Evolutionary conservation across 2,888 invertebrate species (phyloP).

Genomic region (Drosophila atripex): DNA sequence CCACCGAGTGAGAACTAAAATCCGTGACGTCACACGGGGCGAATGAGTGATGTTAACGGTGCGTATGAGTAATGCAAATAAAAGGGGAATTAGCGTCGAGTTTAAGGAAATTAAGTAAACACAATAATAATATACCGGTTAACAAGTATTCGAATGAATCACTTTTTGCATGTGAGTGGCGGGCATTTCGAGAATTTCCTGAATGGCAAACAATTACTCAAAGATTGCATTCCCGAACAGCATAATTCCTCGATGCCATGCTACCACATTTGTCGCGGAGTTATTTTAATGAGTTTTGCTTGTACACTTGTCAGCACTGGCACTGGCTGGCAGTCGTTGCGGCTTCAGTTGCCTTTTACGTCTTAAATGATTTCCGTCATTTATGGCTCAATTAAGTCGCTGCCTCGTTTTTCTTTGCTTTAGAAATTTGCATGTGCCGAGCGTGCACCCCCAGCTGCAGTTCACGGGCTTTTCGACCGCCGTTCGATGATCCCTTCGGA

Average conservation of each 20-base stretch:
- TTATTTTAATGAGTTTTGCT: slow-evolving; percentile 53
- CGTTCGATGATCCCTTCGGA: slow-evolving; percentile 29
- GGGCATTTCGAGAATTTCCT: slow-evolving; percentile 30
- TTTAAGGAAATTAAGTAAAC: slow-evolving; percentile 14
- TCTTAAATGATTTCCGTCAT: slow-evolving; percentile 66
- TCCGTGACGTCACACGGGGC: slow-evolving; percentile 26
- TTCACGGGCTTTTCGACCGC: slow-evolving; percentile 14
- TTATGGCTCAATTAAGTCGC: slow-evolving; percentile 72
- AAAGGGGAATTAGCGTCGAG: slow-evolving; percentile 12
- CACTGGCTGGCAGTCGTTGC: slow-evolving; percentile 13
- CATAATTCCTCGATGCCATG: slow-evolving; percentile 28
- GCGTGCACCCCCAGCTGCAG: slow-evolving; percentile 19
- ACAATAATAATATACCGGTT: background rate
- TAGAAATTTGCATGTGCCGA: slow-evolving; percentile 51
- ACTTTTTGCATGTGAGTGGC: slow-evolving; percentile 1
- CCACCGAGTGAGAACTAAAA: slow-evolving; percentile 11
- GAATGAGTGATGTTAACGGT: slow-evolving; percentile 42
- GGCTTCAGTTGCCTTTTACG: slow-evolving; percentile 12
- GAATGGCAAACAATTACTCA: slow-evolving; percentile 15
- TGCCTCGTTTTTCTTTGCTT: slow-evolving; percentile 59
- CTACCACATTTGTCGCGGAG: slow-evolving; percentile 57
- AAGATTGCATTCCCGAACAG: slow-evolving; percentile 19
- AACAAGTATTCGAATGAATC: slow-evolving; percentile 19
- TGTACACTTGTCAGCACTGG: slow-evolving; percentile 53
- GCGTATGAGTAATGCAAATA: slow-evolving; percentile 63